Conservation (phyloP, 2,113 vertebrate genomes). For the Lycocorax pyrrhopterus region DNA sequence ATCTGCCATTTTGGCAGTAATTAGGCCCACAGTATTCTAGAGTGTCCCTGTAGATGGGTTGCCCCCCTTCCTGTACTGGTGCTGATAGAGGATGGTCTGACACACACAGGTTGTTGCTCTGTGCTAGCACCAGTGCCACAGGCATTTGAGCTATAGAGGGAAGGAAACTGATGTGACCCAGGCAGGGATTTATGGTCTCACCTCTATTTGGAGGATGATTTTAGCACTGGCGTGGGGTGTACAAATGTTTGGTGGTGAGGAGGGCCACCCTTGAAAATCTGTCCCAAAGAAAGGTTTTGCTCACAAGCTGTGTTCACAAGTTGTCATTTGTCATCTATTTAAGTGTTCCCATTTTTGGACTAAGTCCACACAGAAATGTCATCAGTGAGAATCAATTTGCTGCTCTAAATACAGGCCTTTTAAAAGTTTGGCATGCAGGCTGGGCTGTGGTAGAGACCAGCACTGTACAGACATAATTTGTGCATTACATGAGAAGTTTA, state of each 20-base stretch:
- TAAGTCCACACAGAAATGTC: neutral
- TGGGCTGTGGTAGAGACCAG: neutral
- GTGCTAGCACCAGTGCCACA: accelerated
- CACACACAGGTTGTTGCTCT: accelerated
- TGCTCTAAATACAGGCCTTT: neutral
- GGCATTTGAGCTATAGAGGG: neutral
- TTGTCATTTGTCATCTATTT: neutral
- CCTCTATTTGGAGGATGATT: neutral
- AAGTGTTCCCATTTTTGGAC: neutral
- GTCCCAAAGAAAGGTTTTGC: neutral
- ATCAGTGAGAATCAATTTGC: constrained; percentile 12
- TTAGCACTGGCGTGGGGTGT: neutral
- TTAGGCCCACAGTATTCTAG: neutral
- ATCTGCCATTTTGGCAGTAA: neutral
- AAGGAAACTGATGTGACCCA: neutral
- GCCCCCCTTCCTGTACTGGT: neutral
- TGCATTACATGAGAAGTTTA: neutral
- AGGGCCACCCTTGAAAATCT: neutral
- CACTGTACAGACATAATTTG: neutral
- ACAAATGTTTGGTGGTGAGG: neutral
- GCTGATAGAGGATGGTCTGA: neutral
- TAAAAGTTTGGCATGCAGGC: neutral
- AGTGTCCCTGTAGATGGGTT: neutral
- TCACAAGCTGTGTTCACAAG: neutral
- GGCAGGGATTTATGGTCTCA: neutral